phyloP scores from a whole-genome alignment of 2,888 invertebrate genomes.

The Lathronympha strigana region DNA sequence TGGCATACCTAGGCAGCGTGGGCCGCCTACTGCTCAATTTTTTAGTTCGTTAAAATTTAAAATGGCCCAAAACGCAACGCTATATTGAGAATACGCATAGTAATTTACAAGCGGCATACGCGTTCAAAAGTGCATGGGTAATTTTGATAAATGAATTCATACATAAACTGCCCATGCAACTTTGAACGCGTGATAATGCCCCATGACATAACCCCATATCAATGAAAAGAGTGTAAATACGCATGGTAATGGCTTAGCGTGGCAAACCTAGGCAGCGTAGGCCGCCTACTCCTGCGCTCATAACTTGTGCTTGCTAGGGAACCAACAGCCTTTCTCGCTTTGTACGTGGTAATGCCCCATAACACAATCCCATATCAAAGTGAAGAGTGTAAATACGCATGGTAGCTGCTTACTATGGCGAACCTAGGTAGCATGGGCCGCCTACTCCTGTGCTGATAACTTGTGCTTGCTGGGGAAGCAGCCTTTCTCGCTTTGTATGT shows the following conservation, averaged over 20 bases:
- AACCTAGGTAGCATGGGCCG: slow-evolving; percentile 60
- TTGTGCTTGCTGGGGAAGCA: slow-evolving; percentile 99
- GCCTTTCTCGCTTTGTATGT: slow-evolving; percentile 95
- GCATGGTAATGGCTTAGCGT: slow-evolving; percentile 43
- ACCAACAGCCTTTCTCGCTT: slow-evolving; percentile 96
- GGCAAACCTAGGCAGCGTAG: slow-evolving; percentile 54
- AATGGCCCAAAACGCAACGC: too few relatives aligned
- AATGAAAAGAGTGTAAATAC: background rate
- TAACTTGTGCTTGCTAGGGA: slow-evolving; percentile 99
- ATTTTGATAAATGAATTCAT: too few relatives aligned
- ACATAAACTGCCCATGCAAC: too few relatives aligned
- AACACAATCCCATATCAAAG: background rate
- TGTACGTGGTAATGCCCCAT: slow-evolving; percentile 88
- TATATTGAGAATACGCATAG: too few relatives aligned
- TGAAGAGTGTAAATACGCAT: background rate
- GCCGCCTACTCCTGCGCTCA: slow-evolving; percentile 88
- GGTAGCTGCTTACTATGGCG: slow-evolving; percentile 54
- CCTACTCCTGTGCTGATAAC: slow-evolving; percentile 91
- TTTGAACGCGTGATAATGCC: background rate
- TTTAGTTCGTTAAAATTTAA: too few relatives aligned
- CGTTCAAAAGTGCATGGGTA: too few relatives aligned
- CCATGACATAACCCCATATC: background rate
- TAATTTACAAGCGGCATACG: too few relatives aligned
- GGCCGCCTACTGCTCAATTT: too few relatives aligned
- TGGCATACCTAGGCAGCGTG: too few relatives aligned